Evolutionary conservation across 2,113 vertebrate species (phyloP).

Genomic region (Pristiophorus japonicus): DNA sequence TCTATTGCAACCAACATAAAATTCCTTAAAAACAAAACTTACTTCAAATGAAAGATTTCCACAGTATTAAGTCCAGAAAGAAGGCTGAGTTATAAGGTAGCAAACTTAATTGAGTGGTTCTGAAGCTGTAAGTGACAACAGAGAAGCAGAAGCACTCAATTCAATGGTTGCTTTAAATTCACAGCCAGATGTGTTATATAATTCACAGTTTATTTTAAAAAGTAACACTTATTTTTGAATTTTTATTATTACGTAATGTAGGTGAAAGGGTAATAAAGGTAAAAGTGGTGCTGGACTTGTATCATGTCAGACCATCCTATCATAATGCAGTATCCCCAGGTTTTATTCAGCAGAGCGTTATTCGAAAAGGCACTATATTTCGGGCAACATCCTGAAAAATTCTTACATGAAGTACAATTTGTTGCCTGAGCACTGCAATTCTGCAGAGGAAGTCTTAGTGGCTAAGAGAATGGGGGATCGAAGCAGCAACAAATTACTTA

Average conservation of each 20-base stretch:
- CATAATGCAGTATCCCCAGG: background rate
- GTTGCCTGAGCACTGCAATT: background rate
- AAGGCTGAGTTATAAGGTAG: background rate
- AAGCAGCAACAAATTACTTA: background rate
- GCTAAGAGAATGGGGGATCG: background rate
- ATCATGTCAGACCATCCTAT: background rate
- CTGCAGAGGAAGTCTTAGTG: background rate
- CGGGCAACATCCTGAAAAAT: background rate
- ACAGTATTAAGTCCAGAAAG: background rate
- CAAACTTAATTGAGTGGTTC: conserved; percentile 18
- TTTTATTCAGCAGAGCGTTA: conserved; percentile 3
- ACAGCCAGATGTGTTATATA: background rate
- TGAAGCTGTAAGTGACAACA: background rate
- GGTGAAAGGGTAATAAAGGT: background rate
- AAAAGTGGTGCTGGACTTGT: background rate
- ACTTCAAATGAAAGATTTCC: background rate
- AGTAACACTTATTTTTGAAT: conserved; percentile 7
- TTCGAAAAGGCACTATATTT: background rate
- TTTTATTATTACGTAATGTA: conserved; percentile 21
- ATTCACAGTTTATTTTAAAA: conserved; percentile 12
- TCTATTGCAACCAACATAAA: background rate
- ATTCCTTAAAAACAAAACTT: conserved; percentile 1
- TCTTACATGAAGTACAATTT: background rate
- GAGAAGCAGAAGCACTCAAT: background rate
- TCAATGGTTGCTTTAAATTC: background rate